Conservation (phyloP, 2,113 vertebrate genomes). For the Anarrhichthys ocellatus region DNA sequence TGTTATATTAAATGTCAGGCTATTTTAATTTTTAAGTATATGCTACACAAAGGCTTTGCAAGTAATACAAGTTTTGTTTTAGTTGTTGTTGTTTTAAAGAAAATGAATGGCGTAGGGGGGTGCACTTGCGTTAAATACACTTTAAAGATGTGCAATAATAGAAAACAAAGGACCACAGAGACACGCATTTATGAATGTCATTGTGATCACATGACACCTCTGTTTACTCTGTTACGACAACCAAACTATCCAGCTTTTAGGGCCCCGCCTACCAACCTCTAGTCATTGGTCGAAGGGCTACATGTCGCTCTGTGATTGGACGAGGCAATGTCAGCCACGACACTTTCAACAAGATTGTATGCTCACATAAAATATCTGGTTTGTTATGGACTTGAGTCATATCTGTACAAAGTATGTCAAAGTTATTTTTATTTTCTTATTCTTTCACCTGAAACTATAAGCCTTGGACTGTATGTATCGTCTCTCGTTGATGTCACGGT, state of each 20-base stretch:
- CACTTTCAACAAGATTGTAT: slow-evolving; percentile 51
- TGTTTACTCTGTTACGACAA: slow-evolving; percentile 64
- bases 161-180: slow-evolving; percentile 10
- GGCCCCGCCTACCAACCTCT: slow-evolving; percentile 34
- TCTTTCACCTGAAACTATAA: not conserved
- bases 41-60: not conserved
- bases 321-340: slow-evolving; percentile 9
- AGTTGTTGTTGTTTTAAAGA: not conserved
- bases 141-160: not conserved
- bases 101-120: not conserved
- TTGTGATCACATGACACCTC: slow-evolving; percentile 66
- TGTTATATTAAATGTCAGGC: not conserved
- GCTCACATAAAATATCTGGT: slow-evolving; percentile 27
- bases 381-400: slow-evolving; percentile 65
- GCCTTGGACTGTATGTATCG: not conserved
- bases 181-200: not conserved
- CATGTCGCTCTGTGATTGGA: slow-evolving; percentile 36
- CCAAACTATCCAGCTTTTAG: not conserved
- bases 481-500: slow-evolving; percentile 6
- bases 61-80: not conserved
- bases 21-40: not conserved
- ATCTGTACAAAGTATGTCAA: slow-evolving; percentile 75
- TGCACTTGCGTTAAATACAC: not conserved
- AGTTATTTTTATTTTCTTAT: slow-evolving; percentile 48
- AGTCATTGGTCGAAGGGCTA: slow-evolving; percentile 38